Percentiles rank a stretch among this genome's conserved stretches.
Conservation (phyloP, 2,113 vertebrate genomes). For the Uropsilus gracilis region DNA sequence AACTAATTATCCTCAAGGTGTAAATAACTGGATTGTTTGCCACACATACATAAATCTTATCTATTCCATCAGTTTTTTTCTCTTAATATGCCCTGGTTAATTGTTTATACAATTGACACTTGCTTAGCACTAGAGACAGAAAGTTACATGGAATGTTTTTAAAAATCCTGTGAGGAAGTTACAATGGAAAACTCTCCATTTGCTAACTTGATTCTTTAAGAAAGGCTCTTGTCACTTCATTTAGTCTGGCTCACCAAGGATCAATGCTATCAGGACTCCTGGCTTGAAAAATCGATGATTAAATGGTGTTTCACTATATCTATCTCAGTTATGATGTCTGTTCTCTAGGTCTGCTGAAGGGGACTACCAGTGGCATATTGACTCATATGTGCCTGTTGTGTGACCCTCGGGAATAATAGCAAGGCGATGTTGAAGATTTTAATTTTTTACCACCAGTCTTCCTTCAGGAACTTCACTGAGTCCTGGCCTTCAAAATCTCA, state of each 20-base stretch:
- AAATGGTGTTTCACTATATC: not conserved
- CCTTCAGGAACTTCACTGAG: not conserved
- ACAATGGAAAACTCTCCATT: not conserved
- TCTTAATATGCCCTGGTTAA: not conserved
- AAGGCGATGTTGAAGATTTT: not conserved
- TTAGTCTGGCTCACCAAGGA: not conserved
- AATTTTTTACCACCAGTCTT: not conserved
- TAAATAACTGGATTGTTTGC: not conserved
- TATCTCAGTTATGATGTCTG: not conserved
- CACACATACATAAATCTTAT: not conserved
- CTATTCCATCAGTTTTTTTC: not conserved
- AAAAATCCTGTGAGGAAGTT: not conserved
- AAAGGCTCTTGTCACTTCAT: not conserved
- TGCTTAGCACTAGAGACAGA: not conserved
- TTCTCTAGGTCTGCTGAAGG: not conserved
- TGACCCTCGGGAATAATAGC: fast-evolving
- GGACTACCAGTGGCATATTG: not conserved
- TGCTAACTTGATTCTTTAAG: not conserved
- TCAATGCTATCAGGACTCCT: not conserved
- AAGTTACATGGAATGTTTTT: not conserved
- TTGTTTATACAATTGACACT: not conserved
- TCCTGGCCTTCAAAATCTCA: not conserved
- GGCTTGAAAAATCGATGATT: not conserved
- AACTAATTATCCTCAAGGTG: not conserved
- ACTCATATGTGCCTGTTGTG: not conserved